phyloP scores from a whole-genome alignment of 2,888 invertebrate genomes.

The Dolichopus griseipennis region DNA sequence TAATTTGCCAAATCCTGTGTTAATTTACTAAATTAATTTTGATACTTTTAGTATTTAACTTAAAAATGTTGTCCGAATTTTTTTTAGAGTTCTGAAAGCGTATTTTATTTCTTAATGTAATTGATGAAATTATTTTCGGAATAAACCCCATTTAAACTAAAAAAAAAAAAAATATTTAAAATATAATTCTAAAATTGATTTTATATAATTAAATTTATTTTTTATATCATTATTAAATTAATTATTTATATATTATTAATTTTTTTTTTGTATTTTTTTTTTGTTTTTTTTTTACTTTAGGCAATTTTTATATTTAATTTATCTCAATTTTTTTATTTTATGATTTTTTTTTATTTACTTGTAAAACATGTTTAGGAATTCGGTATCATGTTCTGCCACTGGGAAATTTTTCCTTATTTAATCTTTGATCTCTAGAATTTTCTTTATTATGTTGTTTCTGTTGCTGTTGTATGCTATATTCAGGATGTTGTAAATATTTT shows the following conservation, averaged over 20 bases:
- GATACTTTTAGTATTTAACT: too few species aligned
- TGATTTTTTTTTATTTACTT: neutral
- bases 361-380: conserved; percentile 19
- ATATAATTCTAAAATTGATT: too few species aligned
- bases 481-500: conserved; percentile 20
- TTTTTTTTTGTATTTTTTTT: neutral
- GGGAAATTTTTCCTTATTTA: conserved; percentile 7
- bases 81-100: too few species aligned
- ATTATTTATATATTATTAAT: neutral
- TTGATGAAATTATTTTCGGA: too few species aligned
- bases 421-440: neutral
- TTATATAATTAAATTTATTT: neutral
- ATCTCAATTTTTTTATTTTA: neutral
- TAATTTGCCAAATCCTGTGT: too few species aligned
- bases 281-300: neutral
- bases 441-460: conserved; percentile 19
- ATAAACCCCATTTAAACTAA: too few species aligned
- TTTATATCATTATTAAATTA: too few species aligned
- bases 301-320: neutral
- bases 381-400: conserved; percentile 27
- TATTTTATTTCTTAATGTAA: too few species aligned
- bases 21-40: too few species aligned
- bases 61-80: too few species aligned
- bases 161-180: too few species aligned
- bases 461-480: conserved; percentile 11